Conservation (phyloP, 2,888 invertebrate species). For the Limnephilus rhombicus region DNA sequence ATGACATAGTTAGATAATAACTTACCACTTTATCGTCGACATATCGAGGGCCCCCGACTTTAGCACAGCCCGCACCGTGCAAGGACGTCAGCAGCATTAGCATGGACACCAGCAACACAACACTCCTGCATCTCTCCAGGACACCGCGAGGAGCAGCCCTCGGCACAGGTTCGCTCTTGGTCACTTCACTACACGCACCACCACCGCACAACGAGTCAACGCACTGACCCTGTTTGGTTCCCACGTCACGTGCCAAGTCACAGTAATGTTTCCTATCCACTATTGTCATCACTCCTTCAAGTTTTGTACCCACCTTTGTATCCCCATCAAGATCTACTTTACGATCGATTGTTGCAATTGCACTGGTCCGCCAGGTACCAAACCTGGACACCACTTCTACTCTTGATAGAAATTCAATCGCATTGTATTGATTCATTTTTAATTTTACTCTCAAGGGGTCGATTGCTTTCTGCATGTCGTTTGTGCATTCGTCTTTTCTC, state of each 20-base stretch:
- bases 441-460: not conserved
- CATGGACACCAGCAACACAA: slow-evolving; percentile 8
- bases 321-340: not conserved
- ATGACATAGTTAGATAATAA: not conserved
- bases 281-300: not conserved
- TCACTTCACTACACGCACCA: slow-evolving; percentile 42
- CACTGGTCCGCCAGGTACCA: not conserved
- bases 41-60: slow-evolving; percentile 18
- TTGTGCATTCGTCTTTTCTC: slow-evolving; percentile 9
- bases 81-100: slow-evolving; percentile 23
- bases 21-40: slow-evolving; percentile 54
- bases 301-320: slow-evolving; percentile 31
- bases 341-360: slow-evolving; percentile 10
- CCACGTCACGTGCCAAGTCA: slow-evolving; percentile 36
- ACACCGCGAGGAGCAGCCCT: slow-evolving; percentile 29
- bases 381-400: not conserved
- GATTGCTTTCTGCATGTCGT: not conserved
- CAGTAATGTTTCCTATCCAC: slow-evolving; percentile 48
- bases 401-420: not conserved
- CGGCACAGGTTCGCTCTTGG: slow-evolving; percentile 3
- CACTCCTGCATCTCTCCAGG: slow-evolving; percentile 15
- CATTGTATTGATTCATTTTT: not conserved
- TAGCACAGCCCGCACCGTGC: slow-evolving; percentile 26
- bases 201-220: slow-evolving; percentile 22
- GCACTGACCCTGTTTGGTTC: slow-evolving; percentile 22